Conservation (phyloP, 2,113 vertebrate genomes). For the Bostrychus sinensis region DNA sequence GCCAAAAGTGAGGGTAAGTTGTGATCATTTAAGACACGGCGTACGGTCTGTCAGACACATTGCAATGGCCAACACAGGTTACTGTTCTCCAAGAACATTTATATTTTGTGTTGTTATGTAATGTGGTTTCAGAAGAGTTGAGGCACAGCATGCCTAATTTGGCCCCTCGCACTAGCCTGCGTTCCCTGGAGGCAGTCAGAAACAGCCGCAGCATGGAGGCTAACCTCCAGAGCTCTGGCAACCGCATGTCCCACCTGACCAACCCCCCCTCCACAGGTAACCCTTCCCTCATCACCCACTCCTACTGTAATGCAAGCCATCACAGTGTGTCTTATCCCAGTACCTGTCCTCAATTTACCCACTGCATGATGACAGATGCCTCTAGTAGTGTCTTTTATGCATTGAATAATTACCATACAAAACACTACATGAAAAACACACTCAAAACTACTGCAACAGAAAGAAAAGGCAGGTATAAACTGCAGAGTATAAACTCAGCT, state of each 20-base stretch:
- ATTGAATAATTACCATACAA: too few relatives aligned
- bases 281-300: constrained; percentile 53
- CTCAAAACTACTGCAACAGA: too few relatives aligned
- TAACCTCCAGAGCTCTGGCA: constrained; percentile 89
- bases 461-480: too few relatives aligned
- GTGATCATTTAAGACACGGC: not conserved
- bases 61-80: not conserved
- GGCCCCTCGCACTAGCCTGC: constrained; percentile 86
- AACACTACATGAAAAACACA: too few relatives aligned
- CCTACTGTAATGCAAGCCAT: constrained; percentile 4
- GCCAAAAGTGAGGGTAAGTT: constrained; percentile 84
- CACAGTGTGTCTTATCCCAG: constrained; percentile 4
- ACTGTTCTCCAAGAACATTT: constrained; percentile 15
- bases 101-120: constrained; percentile 26
- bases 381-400: not conserved
- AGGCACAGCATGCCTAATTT: constrained; percentile 93
- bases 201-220: constrained; percentile 92
- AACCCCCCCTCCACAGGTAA: constrained; percentile 85
- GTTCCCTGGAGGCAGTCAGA: constrained; percentile 85
- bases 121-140: constrained; percentile 86
- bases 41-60: not conserved
- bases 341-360: constrained; percentile 6
- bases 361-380: constrained; percentile 36
- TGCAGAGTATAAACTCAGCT: not conserved
- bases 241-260: constrained; percentile 86